Evolutionary conservation across 2,888 invertebrate species (phyloP).

Genomic region (Eulithis prunata): DNA sequence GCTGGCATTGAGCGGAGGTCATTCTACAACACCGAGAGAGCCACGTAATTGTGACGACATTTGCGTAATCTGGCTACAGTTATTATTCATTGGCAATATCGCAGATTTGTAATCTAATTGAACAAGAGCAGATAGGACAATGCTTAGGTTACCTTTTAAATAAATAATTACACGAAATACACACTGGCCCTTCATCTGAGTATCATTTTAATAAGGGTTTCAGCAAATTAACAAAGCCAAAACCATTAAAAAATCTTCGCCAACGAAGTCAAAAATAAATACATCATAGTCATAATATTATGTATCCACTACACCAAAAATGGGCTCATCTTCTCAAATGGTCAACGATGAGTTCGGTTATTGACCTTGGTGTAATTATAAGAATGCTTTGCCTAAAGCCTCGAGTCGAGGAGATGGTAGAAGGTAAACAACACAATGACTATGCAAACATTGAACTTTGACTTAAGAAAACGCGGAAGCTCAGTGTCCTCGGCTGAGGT

Average conservation of each 20-base stretch:
- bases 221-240: too few species aligned
- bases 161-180: neutral
- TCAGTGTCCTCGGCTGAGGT: conserved; percentile 17
- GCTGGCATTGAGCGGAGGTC: conserved; percentile 54
- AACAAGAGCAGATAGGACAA: neutral
- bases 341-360: neutral
- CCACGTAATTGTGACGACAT: conserved; percentile 55
- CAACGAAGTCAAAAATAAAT: neutral
- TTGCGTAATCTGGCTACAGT: conserved; percentile 51
- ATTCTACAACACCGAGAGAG: conserved; percentile 43
- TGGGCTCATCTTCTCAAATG: conserved; percentile 1
- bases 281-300: neutral
- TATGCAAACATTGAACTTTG: conserved; percentile 34
- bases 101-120: conserved; percentile 18
- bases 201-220: too few species aligned
- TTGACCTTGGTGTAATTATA: conserved; percentile 7
- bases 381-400: conserved; percentile 4
- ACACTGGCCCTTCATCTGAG: too few species aligned
- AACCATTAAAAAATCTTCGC: too few species aligned
- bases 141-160: neutral
- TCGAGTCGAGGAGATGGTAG: conserved; percentile 11
- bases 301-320: neutral
- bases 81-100: conserved; percentile 28
- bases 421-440: conserved; percentile 29
- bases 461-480: conserved; percentile 29